Evolutionary conservation across 2,888 invertebrate species (phyloP).

Genomic region (Heliothis peltigera): DNA sequence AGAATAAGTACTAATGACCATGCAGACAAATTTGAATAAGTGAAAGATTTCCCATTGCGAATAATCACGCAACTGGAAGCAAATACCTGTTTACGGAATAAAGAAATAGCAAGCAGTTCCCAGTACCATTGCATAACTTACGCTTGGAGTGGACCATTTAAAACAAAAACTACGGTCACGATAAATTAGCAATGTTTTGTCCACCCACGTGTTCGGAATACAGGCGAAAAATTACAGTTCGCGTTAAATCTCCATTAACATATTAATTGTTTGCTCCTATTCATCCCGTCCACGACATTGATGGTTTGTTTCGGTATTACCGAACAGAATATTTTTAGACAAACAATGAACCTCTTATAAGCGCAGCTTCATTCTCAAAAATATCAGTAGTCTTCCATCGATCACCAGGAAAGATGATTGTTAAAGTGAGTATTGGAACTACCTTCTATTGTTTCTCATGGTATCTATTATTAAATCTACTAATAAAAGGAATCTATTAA

Average conservation of each 20-base stretch:
- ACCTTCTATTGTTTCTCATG: constrained; percentile 2
- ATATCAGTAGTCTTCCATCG: constrained; percentile 83
- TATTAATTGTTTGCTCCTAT: constrained; percentile 86
- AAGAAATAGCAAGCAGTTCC: constrained; percentile 68
- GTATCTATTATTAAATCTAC: too few relatives aligned
- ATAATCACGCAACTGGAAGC: constrained; percentile 53
- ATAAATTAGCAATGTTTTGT: constrained; percentile 77
- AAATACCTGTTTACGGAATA: constrained; percentile 61
- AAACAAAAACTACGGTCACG: constrained; percentile 79
- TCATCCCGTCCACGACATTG: constrained; percentile 87
- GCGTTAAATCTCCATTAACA: constrained; percentile 85
- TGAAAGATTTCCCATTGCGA: constrained; percentile 53
- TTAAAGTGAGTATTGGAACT: constrained; percentile 76
- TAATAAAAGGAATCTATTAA: not conserved
- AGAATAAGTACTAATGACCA: constrained; percentile 19
- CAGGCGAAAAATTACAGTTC: constrained; percentile 72
- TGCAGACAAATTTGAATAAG: constrained; percentile 43
- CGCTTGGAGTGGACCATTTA: constrained; percentile 69
- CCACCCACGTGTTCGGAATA: constrained; percentile 81
- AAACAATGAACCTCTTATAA: constrained; percentile 86
- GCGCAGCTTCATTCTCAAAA: constrained; percentile 79
- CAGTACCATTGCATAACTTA: constrained; percentile 73
- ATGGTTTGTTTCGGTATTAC: constrained; percentile 88
- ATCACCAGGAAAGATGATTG: constrained; percentile 85
- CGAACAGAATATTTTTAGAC: constrained; percentile 84